phyloP scores from a whole-genome alignment of 2,888 invertebrate species.

The Cyrtodaria siliqua region DNA sequence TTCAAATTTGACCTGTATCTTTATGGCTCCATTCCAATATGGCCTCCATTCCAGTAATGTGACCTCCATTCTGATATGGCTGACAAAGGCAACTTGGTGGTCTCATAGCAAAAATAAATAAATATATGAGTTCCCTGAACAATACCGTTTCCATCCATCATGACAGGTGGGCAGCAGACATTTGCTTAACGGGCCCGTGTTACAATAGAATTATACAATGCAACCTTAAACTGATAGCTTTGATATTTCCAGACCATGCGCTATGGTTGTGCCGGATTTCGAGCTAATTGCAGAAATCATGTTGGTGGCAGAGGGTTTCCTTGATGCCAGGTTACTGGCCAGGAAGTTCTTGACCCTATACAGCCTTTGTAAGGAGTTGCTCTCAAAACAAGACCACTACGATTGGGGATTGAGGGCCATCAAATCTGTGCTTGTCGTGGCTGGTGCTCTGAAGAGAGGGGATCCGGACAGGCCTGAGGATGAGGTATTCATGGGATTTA shows the following conservation, averaged over 20 bases:
- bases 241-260: conserved; percentile 97
- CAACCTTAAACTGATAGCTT: too few species aligned
- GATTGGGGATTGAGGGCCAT: conserved; percentile 98
- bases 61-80: too few species aligned
- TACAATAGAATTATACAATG: too few species aligned
- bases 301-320: conserved; percentile 98
- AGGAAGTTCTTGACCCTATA: conserved; percentile 98
- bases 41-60: too few species aligned
- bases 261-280: conserved; percentile 99
- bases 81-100: too few species aligned
- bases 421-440: conserved; percentile 97
- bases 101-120: too few species aligned
- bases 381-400: conserved; percentile 97
- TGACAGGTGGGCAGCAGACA: too few species aligned
- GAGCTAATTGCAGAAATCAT: conserved; percentile 99
- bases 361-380: conserved; percentile 95
- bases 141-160: too few species aligned
- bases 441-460: conserved; percentile 96
- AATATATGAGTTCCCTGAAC: too few species aligned
- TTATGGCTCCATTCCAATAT: too few species aligned
- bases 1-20: too few species aligned
- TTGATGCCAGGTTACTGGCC: conserved; percentile 96
- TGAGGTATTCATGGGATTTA: conserved; percentile 89
- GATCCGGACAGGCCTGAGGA: conserved; percentile 98
- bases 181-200: too few species aligned